phyloP scores from a whole-genome alignment of 2,888 invertebrate species.

The Agrotis clavis region DNA sequence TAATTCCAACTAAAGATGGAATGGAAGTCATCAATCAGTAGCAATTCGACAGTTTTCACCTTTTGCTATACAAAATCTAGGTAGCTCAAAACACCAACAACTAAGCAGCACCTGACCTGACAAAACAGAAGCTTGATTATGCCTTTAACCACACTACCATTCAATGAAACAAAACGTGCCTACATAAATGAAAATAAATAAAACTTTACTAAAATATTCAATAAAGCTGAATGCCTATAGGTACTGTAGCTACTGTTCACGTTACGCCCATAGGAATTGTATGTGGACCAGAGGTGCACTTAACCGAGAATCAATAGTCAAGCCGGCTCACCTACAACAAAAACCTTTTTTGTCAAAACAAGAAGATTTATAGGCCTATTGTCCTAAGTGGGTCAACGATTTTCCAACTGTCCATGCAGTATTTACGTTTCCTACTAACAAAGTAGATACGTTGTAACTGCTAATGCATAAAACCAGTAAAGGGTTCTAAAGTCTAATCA shows the following conservation, averaged over 20 bases:
- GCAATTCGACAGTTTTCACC: background rate
- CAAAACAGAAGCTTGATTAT: background rate
- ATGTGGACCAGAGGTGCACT: conserved; percentile 54
- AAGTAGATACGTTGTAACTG: conserved; percentile 72
- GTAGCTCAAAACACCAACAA: background rate
- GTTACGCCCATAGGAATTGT: conserved; percentile 52
- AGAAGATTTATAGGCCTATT: conserved; percentile 86
- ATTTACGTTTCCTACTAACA: conserved; percentile 77
- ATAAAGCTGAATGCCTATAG: conserved; percentile 50
- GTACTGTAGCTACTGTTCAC: conserved; percentile 42
- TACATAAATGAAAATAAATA: conserved; percentile 37
- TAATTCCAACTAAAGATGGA: background rate
- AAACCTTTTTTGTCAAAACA: conserved; percentile 81
- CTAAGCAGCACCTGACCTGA: background rate
- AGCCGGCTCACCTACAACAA: conserved; percentile 69
- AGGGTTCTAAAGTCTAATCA: conserved; percentile 55
- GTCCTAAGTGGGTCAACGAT: conserved; percentile 85
- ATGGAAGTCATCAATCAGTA: background rate
- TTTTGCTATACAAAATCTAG: background rate
- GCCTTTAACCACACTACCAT: conserved; percentile 8
- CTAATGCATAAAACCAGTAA: conserved; percentile 73
- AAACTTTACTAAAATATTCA: conserved; percentile 45
- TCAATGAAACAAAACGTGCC: conserved; percentile 20
- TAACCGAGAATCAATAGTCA: conserved; percentile 69
- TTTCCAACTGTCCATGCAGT: conserved; percentile 76